Evolutionary conservation across 2,797 vertebrate species (phyloP), one percentile per base, ranked within the genome.

Genomic region (Tragopan temminckii): DNA sequence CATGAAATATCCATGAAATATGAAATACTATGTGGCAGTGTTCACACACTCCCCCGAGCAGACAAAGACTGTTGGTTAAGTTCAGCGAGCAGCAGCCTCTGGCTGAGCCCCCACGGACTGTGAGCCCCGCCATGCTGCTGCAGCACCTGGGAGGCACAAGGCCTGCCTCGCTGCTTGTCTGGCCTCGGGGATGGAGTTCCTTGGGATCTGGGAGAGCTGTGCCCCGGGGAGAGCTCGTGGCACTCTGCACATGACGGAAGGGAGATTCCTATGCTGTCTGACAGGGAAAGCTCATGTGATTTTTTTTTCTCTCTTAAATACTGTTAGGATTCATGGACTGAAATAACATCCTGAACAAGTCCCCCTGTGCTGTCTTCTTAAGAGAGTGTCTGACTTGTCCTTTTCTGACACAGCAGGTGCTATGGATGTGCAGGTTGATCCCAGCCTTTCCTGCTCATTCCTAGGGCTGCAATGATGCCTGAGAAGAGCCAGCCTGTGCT

Each of bases 311-410:
- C 25, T 77, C 17, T 31, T 61, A 12, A 31, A 3, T 45, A 33
- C 64, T 64, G 42, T 42, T 36, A 74, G 58, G 50, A 83, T 95
- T 78, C 46, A 55, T 24, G 24, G 46, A 29, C 55, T 79, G 78
- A 76, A 95, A 84, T 93, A n/a, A 52, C 55, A 84, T 93, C 70
- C 80, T 93, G 80, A 50, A 53, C 19, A 76, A 90, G 72, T 67
- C 58, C 48, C 74, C 25, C 6, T 23, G 1, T 48, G 3, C 62
- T 45, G 15, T 85, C 86, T 88, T 62, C 53, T 25, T 68, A 63
- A 70, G 74, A 24, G n/a, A 58, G 33, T 23, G 42, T 53, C 11
- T 82, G 50, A 31, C 53, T 79, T 70, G n/a, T 84, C 46, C 42
- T 79, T 88, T 83, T 36, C 40, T 90, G 35, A 59, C 3, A 7